A percentile compares a stretch with the other conserved stretches of the same genome.
These are phyloP conservation scores for Colaptes auratus DNA, from an alignment of 2,113 vertebrate genomes.

Conservation along the genomic window DNA sequence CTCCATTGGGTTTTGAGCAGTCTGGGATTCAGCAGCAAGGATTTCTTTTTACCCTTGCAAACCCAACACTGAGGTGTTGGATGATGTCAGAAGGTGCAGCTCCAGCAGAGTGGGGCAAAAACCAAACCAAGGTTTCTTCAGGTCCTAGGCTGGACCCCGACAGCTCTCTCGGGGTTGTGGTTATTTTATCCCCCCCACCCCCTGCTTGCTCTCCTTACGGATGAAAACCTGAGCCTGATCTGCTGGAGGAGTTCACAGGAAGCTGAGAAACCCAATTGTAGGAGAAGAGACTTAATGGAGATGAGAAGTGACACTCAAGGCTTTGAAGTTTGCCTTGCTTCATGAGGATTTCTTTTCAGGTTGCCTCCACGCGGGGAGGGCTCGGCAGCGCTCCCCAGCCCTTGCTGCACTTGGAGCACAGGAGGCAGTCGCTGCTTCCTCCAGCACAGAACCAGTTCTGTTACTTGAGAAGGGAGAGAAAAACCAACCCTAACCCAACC, in stretches of 20 bases:
- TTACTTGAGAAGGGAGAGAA: neutral
- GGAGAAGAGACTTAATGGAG: slow-evolving; percentile 3
- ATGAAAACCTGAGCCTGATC: neutral
- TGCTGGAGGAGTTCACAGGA: neutral
- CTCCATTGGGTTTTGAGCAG: neutral
- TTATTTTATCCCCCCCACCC: too few species aligned
- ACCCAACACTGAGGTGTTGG: neutral
- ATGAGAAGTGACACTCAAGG: neutral
- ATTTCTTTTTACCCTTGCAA: neutral
- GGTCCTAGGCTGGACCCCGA: fast-evolving
- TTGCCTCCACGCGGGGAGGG: neutral
- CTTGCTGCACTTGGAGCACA: neutral
- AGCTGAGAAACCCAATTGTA: slow-evolving; percentile 3
- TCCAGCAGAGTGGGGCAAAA: neutral
- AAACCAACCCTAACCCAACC: neutral
- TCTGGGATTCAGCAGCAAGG: neutral
- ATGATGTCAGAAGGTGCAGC: neutral
- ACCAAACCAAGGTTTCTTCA: neutral
- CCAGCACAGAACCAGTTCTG: slow-evolving; percentile 34
- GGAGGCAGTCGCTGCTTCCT: neutral
- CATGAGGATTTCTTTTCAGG: neutral
- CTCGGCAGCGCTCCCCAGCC: neutral
- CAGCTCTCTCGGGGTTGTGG: neutral
- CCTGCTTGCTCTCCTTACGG: neutral
- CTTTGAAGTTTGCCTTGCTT: slow-evolving; percentile 2